phyloP scores from a whole-genome alignment of 2,888 invertebrate genomes.

The Cybosia mesomella region DNA sequence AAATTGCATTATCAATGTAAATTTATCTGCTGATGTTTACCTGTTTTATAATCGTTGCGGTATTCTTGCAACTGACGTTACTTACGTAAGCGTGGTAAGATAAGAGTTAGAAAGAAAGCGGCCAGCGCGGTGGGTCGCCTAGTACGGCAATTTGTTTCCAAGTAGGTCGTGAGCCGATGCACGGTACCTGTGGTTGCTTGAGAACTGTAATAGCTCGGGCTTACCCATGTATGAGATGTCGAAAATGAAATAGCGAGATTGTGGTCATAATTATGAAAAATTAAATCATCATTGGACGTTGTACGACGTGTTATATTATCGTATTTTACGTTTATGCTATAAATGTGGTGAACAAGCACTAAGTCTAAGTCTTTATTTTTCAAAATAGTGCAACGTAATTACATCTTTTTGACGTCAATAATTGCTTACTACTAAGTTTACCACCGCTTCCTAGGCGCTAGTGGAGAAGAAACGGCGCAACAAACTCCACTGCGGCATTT shows the following conservation, averaged over 20 bases:
- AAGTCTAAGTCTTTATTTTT: too few relatives aligned
- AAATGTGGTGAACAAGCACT: background rate
- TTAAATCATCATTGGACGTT: background rate
- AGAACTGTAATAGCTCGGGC: slow-evolving; percentile 20
- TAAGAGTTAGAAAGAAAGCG: slow-evolving; percentile 46
- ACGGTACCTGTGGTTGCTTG: background rate
- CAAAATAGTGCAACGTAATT: too few relatives aligned
- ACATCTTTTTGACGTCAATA: too few relatives aligned
- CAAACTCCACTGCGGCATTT: too few relatives aligned
- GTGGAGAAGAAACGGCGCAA: too few relatives aligned
- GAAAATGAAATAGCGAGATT: slow-evolving; percentile 11
- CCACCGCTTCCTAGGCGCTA: too few relatives aligned
- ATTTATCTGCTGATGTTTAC: slow-evolving; percentile 27
- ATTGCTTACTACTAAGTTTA: too few relatives aligned
- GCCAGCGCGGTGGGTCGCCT: slow-evolving; percentile 19
- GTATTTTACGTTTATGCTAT: background rate
- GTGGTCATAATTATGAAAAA: background rate
- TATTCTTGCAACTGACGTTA: slow-evolving; percentile 39
- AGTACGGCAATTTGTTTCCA: slow-evolving; percentile 19
- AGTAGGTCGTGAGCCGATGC: slow-evolving; percentile 37
- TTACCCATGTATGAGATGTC: background rate
- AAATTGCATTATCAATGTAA: slow-evolving; percentile 27
- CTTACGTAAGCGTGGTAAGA: slow-evolving; percentile 51
- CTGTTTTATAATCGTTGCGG: slow-evolving; percentile 40
- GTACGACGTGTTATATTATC: background rate